These are phyloP conservation scores for Buceros bicornis DNA, from an alignment of 2,797 vertebrate genomes.

Conservation along the genomic window DNA sequence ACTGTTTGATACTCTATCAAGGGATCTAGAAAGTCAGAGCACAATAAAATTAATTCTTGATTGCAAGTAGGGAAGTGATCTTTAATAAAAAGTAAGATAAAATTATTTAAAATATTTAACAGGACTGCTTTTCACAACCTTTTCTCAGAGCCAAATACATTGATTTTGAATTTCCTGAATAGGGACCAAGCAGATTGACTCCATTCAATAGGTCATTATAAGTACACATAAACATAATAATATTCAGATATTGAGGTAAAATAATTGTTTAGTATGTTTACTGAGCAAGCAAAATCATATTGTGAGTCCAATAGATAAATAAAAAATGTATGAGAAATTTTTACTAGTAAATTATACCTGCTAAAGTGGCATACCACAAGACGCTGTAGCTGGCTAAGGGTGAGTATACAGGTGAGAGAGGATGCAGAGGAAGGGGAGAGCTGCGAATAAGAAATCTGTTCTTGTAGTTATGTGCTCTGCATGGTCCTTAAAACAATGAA, in stretches of 20 bases:
- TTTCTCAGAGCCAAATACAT: background rate
- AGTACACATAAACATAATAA: background rate
- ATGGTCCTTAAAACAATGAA: background rate
- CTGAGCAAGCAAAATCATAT: background rate
- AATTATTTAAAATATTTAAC: background rate
- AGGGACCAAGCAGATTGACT: background rate
- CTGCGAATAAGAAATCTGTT: background rate
- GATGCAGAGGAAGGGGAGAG: background rate
- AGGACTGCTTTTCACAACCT: background rate
- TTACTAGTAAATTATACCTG: background rate
- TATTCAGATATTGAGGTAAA: background rate
- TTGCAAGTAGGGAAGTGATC: background rate
- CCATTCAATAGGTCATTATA: background rate
- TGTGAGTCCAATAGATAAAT: background rate
- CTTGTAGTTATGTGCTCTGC: background rate
- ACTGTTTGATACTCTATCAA: background rate
- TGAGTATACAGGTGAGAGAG: background rate
- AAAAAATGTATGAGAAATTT: background rate
- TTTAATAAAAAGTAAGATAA: conserved; percentile 1
- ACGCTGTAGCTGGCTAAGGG: background rate
- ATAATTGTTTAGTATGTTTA: background rate
- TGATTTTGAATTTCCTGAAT: background rate
- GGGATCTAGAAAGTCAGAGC: background rate
- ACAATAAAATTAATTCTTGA: conserved; percentile 1
- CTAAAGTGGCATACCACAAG: background rate